Evolutionary conservation across 1,140 invertebrate species (phyloP).

Genomic region (Pinna nobilis): DNA sequence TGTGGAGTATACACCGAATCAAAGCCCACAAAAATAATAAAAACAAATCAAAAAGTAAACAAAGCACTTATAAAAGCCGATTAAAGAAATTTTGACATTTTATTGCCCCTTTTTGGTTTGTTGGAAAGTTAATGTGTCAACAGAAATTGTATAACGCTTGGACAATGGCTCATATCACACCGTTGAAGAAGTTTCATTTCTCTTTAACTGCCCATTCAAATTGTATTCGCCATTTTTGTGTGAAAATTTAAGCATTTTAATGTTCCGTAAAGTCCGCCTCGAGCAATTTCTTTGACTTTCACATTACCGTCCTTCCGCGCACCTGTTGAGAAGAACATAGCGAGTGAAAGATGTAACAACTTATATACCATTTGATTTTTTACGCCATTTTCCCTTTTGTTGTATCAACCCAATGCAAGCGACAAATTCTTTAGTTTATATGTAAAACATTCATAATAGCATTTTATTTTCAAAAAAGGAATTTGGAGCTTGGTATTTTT

Average conservation of each 20-base stretch:
- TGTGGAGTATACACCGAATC: too few species aligned
- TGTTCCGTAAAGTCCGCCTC: neutral
- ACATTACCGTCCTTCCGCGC: too few species aligned
- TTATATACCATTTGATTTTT: slow-evolving; percentile 2
- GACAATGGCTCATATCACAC: slow-evolving; percentile 13
- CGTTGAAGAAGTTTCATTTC: slow-evolving; percentile 3
- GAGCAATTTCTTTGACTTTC: too few species aligned
- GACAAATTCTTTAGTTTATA: too few species aligned
- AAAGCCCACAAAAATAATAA: slow-evolving; percentile 3
- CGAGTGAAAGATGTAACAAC: neutral
- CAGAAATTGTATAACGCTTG: slow-evolving; percentile 24
- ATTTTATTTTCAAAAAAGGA: too few species aligned
- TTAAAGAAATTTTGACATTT: slow-evolving; percentile 2
- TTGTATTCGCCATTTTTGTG: slow-evolving; percentile 6
- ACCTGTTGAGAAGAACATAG: too few species aligned
- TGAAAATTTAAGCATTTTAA: neutral
- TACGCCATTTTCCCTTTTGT: neutral
- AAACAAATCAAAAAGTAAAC: slow-evolving; percentile 20
- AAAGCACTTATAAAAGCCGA: slow-evolving; percentile 22
- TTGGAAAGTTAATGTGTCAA: slow-evolving; percentile 16
- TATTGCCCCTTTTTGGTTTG: slow-evolving; percentile 6
- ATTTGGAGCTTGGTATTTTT: too few species aligned
- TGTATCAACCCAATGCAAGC: too few species aligned
- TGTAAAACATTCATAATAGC: too few species aligned
- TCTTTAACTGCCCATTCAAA: slow-evolving; percentile 20